Evolutionary conservation across 2,797 vertebrate species (phyloP), one percentile per base, ranked within the genome.

Genomic region (Psittacula echo): DNA sequence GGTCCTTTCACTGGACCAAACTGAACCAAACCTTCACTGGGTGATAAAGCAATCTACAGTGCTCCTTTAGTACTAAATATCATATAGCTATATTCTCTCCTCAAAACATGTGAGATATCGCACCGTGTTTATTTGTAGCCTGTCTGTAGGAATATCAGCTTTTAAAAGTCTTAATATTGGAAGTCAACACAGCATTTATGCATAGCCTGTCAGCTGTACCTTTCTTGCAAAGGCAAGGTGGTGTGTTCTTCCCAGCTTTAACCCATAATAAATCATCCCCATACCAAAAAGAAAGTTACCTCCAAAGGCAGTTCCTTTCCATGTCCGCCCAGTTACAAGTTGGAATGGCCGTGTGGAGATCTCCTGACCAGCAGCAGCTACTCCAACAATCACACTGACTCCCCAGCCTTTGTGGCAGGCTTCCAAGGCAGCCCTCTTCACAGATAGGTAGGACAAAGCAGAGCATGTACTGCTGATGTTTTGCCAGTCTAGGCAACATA

Each of bases 261-360:
- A 50, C 17, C 37, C 42, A 8, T 1, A 47, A 53, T 32, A 67
- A 54, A 11, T 77, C 26, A 70, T 50, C 32, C 45, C 30, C 60
- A 29, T 2, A 30, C 5, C 24, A 82, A 39, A 39, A 37, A 81
- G 9, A 53, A 19, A 65, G 39, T 93, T 97, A 99, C 99, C 99
- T 98, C 99, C 99, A 94, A 99, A 99, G 0, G 98, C 94, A 0
- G 98, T 98, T 45, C 99, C 99, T 96, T 98, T 99, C 99, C 99
- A 99, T 0, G 98, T 99, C 65, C 99, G 98, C 27, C 99, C 99
- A 23, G 98, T 95, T 6, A 99, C 98, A 5, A 99, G 98, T 92
- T 99, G 98, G 96, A 98, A 96, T 1, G 99, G 99, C 78, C 98
- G 98, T 5, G 98, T 98, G 41, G 98, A 84, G 27, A 99, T 97